Evolutionary conservation across 1,140 invertebrate genomes (phyloP).

Genomic region (Drosophila repleta): DNA sequence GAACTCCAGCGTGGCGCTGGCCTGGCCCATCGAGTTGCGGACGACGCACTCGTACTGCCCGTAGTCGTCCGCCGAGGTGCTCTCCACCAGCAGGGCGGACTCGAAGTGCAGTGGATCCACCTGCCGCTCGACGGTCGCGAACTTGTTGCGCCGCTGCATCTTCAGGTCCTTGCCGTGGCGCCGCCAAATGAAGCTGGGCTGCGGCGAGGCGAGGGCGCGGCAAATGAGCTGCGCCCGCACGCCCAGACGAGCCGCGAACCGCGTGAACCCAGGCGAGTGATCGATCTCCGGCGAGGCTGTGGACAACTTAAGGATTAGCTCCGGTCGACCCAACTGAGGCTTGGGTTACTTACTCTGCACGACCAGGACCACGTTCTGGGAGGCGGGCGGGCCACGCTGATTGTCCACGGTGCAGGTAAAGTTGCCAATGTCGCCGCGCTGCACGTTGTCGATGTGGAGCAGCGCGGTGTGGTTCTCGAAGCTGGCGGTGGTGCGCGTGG

Average conservation of each 20-base stretch:
- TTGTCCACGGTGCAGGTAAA: conserved; percentile 97
- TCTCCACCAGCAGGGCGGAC: conserved; percentile 90
- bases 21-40: conserved; percentile 93
- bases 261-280: conserved; percentile 90
- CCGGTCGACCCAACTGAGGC: background rate
- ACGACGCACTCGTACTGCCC: conserved; percentile 95
- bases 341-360: conserved; percentile 91
- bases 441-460: conserved; percentile 90
- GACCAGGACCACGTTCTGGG: conserved; percentile 87
- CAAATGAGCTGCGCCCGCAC: conserved; percentile 92
- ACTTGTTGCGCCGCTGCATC: conserved; percentile 75
- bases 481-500: conserved; percentile 87
- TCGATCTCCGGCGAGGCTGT: conserved; percentile 95
- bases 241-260: conserved; percentile 94
- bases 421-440: conserved; percentile 92
- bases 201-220: conserved; percentile 91
- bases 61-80: conserved; percentile 93
- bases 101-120: conserved; percentile 88
- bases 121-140: conserved; percentile 62
- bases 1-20: conserved; percentile 90
- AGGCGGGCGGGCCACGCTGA: conserved; percentile 90
- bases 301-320: conserved; percentile 6
- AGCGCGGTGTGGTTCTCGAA: conserved; percentile 91
- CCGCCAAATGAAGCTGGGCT: conserved; percentile 93
- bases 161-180: conserved; percentile 86